Evolutionary conservation across 2,113 vertebrate species (phyloP).

Genomic region (Crotalus horridus): DNA sequence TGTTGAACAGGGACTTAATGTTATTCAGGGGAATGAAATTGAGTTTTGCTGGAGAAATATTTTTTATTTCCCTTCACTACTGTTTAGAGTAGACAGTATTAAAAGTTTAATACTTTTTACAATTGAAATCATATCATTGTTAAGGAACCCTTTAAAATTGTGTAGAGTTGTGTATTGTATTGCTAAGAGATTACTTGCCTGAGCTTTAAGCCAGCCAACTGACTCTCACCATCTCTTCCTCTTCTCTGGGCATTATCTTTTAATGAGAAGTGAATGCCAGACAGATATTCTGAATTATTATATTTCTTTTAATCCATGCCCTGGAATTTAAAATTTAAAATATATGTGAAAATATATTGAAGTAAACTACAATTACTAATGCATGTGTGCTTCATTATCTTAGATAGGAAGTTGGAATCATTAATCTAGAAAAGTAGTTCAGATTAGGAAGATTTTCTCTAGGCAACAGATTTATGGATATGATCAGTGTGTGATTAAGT

Average conservation of each 20-base stretch:
- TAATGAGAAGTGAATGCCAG: neutral
- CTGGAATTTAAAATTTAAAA: neutral
- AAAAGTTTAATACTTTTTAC: conserved; percentile 48
- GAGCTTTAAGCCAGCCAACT: neutral
- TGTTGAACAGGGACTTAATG: conserved; percentile 16
- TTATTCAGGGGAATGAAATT: conserved; percentile 17
- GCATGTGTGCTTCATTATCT: neutral
- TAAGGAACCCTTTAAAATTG: conserved; percentile 21
- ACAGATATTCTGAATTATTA: neutral
- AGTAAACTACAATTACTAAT: neutral
- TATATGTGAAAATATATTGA: neutral
- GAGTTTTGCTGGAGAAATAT: neutral
- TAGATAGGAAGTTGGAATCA: neutral
- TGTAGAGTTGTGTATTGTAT: conserved; percentile 11
- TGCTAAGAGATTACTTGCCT: conserved; percentile 9
- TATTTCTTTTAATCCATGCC: neutral
- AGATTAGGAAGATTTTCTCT: neutral
- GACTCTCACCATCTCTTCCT: neutral
- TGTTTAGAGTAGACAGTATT: conserved; percentile 40
- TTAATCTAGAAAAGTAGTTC: neutral
- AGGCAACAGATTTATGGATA: neutral
- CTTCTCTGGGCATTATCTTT: neutral
- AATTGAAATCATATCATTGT: conserved; percentile 53
- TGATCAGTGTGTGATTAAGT: neutral
- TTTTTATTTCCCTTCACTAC: conserved; percentile 30